Base-by-base conservation (phyloP, 2,797 vertebrate genomes). In the Ctenopoma kingsleyae region DNA sequence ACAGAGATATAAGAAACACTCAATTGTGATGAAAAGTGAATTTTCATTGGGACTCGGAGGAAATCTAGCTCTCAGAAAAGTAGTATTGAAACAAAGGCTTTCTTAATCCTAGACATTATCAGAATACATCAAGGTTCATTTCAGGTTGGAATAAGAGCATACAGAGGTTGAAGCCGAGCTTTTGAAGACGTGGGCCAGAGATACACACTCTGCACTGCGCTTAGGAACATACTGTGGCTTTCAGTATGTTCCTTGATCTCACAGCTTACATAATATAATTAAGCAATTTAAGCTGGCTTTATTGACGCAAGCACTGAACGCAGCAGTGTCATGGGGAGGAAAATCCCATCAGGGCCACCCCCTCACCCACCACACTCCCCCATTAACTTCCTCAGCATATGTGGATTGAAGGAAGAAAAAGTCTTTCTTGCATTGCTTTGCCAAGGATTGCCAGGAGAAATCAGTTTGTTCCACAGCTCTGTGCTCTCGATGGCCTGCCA, bases 181-280 rank as follows among this genome's bases (percentile, higher is more conserved):
- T 86, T 74, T 63, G 41, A 83, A 81, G 63, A 77, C 22, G 17
- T 67, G 60, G 27, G 64, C 52, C 72, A 73, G 46, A 67, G 65
- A 74, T 60, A 52, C 57, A 67, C 51, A 50, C 59, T 25, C 38
- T 62, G 58, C 72, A 67, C 66, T 62, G 68, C 30, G 25, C 82
- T 84, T 46, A 62, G 80, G 76, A 78, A 74, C 72, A 86, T 32
- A 32, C 30, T 32, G 30, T 32, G 82, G 82, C 81, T 89, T 85
- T 87, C 87, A 74, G 73, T 82, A 84, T 74, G 81, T 86, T 90
- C 87, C 90, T 90, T 91, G 87, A 92, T 92, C 92, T 91, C 68
- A 27, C 70, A 75, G 88, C 88, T 94, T 92, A 92, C 87, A 89
- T 92, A 93, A 94, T 89, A 92, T 92, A 92, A 92, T 93, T 93